A percentile compares a stretch with the other conserved stretches of the same genome.
phyloP scores from a whole-genome alignment of 1,140 invertebrate species.

The Cepaea nemoralis region DNA sequence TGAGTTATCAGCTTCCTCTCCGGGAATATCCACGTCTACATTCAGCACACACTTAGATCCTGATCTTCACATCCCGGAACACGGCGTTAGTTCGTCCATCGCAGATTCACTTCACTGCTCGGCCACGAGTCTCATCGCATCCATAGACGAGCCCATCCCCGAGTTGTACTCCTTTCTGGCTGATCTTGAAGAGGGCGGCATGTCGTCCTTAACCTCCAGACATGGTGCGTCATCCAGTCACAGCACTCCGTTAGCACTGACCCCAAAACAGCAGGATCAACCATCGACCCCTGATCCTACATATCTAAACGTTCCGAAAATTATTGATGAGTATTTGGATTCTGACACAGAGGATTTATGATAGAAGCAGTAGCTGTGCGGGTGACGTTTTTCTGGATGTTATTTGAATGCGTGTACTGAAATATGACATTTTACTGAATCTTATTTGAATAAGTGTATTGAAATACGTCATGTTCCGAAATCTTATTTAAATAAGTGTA shows the following conservation, averaged over 20 bases:
- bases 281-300: slow-evolving; percentile 9
- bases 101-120: not conserved
- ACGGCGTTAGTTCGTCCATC: not conserved
- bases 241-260: slow-evolving; percentile 23
- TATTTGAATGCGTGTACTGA: no score
- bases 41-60: not conserved
- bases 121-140: slow-evolving; percentile 26
- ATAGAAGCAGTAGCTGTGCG: no score
- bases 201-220: not conserved
- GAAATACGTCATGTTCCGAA: no score
- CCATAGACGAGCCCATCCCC: slow-evolving; percentile 40
- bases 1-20: slow-evolving; percentile 4
- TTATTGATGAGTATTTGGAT: not conserved
- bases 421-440: no score
- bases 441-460: no score
- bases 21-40: not conserved
- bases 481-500: no score
- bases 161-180: slow-evolving; percentile 43
- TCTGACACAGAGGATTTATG: not conserved
- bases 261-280: not conserved
- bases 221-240: slow-evolving; percentile 34
- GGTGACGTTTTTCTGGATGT: no score
- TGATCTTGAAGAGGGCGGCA: slow-evolving; percentile 29
- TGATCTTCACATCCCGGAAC: no score
- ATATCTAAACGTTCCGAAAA: slow-evolving; percentile 5